Evolutionary conservation across 2,113 vertebrate species (phyloP), one percentile per base, ranked within the genome.

Genomic region (Lepisosteus osseus): DNA sequence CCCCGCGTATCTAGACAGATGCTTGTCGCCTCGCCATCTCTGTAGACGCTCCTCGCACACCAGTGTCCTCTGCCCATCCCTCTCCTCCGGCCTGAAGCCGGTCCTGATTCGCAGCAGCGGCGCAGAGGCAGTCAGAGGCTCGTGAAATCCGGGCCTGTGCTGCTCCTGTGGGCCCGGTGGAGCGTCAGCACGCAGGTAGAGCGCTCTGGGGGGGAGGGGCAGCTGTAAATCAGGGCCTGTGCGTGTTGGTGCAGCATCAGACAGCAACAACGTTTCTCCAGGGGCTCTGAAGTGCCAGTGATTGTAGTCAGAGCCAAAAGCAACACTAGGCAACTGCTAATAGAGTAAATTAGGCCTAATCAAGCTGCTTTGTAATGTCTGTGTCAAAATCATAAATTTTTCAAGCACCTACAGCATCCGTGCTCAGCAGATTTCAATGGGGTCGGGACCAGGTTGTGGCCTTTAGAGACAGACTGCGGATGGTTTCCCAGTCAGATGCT

Each of bases 31-130:
- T 29, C 29, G 29, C 29, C 29, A 79, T 87, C 84, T 85, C 80
- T 85, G 79, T 81, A 70, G 71, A 78, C 76, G 79, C 78, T 13
- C 78, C 79, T 17, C 44, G 67, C 72, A n/a, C 72, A 17, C 17
- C 43, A 12, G 42, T 12, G 62, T 69, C 42, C 61, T 17, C 15
- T 17, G 7, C 43, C 73, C 57, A 51, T 55, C 42, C 41, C 62
- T 6, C 41, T 51, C 42, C 71, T 72, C 70, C 29, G 29, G 29
- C 29, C 29, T 29, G 29, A 29, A 29, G 29, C 29, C 29, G 29
- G 29, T 29, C 29, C 7, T 51, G 47, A 6, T 51, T 6, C 9
- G 1, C 47, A 51, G 5, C 47, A n/a, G 2, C 56, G 13, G 2
- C 9, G 5, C 5, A 6, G 9, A 6, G 9, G 47, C 47, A 51